Percentiles rank a stretch among this genome's conserved stretches.
Conservation (phyloP, 2,113 vertebrate genomes). For the Sylvietta virens region DNA sequence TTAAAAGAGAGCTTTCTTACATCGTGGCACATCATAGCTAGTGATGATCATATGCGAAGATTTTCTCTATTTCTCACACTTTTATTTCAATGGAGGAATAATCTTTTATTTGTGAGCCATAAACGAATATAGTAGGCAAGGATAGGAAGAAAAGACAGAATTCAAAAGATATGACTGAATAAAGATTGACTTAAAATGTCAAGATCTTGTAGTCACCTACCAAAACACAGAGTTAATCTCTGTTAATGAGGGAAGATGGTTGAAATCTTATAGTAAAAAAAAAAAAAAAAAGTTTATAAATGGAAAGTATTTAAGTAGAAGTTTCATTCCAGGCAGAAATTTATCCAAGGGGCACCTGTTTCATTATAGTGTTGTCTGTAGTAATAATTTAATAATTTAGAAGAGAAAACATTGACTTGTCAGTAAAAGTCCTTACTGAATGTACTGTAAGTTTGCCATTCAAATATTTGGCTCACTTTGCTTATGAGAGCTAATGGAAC, state of each 20-base stretch:
- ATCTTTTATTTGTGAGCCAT: not conserved
- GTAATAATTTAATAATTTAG: not conserved
- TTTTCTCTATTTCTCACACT: not conserved
- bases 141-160: not conserved
- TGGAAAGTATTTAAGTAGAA: not conserved
- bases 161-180: not conserved
- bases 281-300: not conserved
- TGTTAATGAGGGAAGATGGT: not conserved
- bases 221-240: not conserved
- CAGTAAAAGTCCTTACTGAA: not conserved
- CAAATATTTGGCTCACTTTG: not conserved
- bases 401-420: not conserved
- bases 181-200: not conserved
- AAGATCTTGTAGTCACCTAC: not conserved
- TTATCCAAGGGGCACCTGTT: not conserved
- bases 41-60: not conserved
- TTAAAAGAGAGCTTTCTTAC: not conserved
- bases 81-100: not conserved
- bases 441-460: not conserved
- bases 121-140: not conserved
- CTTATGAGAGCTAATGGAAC: not conserved
- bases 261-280: not conserved
- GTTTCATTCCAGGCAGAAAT: not conserved
- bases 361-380: not conserved
- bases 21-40: not conserved